Percentiles rank a stretch among this genome's conserved stretches.
phyloP scores from a whole-genome alignment of 2,797 vertebrate species.

The Cephalopachus bancanus region DNA sequence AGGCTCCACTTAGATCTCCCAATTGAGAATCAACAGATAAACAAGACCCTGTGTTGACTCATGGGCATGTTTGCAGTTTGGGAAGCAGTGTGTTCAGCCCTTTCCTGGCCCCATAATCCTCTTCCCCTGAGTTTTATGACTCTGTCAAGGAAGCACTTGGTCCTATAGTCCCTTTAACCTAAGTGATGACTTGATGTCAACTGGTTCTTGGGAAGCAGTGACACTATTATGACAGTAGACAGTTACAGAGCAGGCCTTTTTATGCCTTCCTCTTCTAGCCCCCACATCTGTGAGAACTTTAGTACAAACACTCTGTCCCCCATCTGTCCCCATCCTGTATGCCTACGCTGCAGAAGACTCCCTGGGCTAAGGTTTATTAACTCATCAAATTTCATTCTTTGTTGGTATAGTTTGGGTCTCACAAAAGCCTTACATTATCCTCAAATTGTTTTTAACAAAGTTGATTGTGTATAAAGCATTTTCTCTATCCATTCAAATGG shows the following conservation, averaged over 20 bases:
- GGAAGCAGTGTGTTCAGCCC: background rate
- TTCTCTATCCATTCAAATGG: background rate
- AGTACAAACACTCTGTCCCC: background rate
- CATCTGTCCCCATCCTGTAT: accelerated
- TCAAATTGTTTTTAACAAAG: background rate
- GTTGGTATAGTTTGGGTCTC: background rate
- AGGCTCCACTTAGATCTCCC: background rate
- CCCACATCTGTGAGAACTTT: background rate
- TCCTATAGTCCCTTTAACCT: background rate
- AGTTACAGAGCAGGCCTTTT: accelerated
- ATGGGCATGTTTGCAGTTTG: background rate
- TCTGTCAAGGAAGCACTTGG: background rate
- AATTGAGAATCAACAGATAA: background rate
- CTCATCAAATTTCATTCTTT: background rate
- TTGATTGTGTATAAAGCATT: background rate
- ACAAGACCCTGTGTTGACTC: background rate
- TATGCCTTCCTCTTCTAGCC: background rate
- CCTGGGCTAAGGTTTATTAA: background rate
- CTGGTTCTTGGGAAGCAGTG: background rate
- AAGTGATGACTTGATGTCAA: background rate
- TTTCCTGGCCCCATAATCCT: background rate
- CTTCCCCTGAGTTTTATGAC: background rate
- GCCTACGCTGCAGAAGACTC: no score
- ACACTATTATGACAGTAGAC: background rate
- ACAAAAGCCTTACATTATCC: background rate